Conservation (phyloP, 2,888 invertebrate genomes). For the Morpho deidamia region DNA sequence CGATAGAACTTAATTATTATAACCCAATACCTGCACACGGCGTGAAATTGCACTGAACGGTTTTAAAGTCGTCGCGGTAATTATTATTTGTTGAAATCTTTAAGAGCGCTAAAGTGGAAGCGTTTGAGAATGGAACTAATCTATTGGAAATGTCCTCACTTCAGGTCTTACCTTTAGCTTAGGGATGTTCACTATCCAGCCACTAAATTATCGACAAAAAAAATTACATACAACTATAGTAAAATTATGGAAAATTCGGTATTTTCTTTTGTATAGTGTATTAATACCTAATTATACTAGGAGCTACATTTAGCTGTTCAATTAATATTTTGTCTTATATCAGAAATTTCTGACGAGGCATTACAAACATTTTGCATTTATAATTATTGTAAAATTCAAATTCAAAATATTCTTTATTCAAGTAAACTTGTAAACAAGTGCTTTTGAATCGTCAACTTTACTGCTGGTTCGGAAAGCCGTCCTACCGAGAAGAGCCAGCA, state of each 20-base stretch:
- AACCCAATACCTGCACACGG: neutral
- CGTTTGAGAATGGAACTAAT: slow-evolving; percentile 29
- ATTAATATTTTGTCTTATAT: neutral
- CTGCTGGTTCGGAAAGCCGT: no score
- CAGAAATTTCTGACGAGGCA: no score
- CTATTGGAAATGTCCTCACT: slow-evolving; percentile 32
- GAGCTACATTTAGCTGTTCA: no score
- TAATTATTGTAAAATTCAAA: no score
- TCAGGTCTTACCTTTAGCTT: slow-evolving; percentile 23
- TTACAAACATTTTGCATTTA: no score
- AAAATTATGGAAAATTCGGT: neutral
- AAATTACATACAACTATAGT: neutral
- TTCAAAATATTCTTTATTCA: no score
- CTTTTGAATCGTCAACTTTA: no score
- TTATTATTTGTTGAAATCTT: slow-evolving; percentile 21
- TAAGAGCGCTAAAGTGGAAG: slow-evolving; percentile 24
- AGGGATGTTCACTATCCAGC: slow-evolving; percentile 16
- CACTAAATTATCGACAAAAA: neutral
- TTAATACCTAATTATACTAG: no score
- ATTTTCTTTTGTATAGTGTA: neutral
- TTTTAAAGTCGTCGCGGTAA: slow-evolving; percentile 10
- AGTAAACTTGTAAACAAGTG: no score
- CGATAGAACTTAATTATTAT: no score
- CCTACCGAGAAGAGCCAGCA: no score
- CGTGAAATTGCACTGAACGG: neutral